Evolutionary conservation across 2,888 invertebrate genomes (phyloP), one percentile per base, ranked within the genome.

Genomic region (Uropetala carovei): DNA sequence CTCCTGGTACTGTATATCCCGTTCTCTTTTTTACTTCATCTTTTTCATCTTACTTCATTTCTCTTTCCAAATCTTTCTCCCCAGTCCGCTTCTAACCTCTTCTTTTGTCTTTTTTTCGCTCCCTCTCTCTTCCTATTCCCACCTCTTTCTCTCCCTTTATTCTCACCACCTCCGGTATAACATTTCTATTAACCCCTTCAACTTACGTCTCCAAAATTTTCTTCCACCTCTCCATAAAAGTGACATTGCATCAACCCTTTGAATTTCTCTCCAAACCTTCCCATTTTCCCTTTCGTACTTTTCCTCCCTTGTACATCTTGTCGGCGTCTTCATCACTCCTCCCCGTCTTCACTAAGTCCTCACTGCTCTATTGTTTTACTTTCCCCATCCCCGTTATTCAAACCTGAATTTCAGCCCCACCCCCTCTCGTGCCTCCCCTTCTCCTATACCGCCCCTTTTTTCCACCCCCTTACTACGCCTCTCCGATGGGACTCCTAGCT

Each of bases 331-430:
- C 75, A 27, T 22, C 75, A 27, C 75, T 68, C 18, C 75, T 10
- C 75, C 75, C 22, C 27, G 75, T 75, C 68, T 64, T 64, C 64
- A n/a, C 64, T 64, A 64, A 64, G 64, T 64, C 75, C 68, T 75
- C 75, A 22, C 27, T 27, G 22, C n/a, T 27, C 75, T 27, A 75
- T 75, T 75, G 75, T 75, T 75, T 75, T 75, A 75, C 75, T 75
- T 75, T 75, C 22, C 75, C 75, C 75, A 22, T 27, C 11, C 75
- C 75, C 75, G 22, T 75, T 75, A 75, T 75, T 75, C 75, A 75
- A 75, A 75, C 75, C 75, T 27, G 75, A 75, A 75, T 75, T 75
- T 75, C 75, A 27, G 27, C 75, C 75, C 22, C 75, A 14, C 75
- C 43, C 43, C 5, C 43, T 43, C 43, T 5, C 5, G 5, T 75